Evolutionary conservation across 2,797 vertebrate species (phyloP).

Genomic region (Coilia nasus): DNA sequence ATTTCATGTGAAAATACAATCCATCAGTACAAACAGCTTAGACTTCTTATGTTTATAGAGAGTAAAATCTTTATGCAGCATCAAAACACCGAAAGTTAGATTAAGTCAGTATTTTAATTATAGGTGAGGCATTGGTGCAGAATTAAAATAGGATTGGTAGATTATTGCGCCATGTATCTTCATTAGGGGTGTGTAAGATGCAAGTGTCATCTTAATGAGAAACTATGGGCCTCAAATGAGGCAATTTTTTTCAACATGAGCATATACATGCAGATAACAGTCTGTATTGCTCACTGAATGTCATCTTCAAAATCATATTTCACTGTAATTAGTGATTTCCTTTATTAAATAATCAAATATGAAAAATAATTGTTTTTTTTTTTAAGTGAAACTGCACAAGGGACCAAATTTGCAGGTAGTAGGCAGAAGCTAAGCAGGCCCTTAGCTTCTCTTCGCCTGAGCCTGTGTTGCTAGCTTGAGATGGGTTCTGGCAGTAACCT

Average conservation of each 20-base stretch:
- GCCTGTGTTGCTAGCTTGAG: too few species aligned
- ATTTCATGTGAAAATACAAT: not conserved
- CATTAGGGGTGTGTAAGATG: constrained; percentile 62
- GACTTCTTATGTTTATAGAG: not conserved
- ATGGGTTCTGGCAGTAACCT: not conserved
- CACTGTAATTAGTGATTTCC: too few species aligned
- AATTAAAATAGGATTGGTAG: constrained; percentile 59
- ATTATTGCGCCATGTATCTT: constrained; percentile 70
- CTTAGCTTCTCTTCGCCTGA: too few species aligned
- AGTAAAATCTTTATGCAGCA: not conserved
- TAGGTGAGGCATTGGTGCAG: constrained; percentile 48
- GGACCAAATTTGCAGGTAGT: too few species aligned
- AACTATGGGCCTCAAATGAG: constrained; percentile 68
- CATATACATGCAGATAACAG: not conserved
- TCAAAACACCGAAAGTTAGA: not conserved
- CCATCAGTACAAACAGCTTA: not conserved
- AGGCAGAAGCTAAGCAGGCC: too few species aligned
- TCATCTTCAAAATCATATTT: not conserved
- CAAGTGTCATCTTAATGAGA: constrained; percentile 64
- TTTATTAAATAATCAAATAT: too few species aligned
- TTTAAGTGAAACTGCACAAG: too few species aligned
- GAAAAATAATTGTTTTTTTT: too few species aligned
- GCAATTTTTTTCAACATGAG: constrained; percentile 33
- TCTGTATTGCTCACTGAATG: not conserved
- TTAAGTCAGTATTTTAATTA: constrained; percentile 44